phyloP scores from a whole-genome alignment of 1,140 invertebrate species.

The Drosophila hydei region DNA sequence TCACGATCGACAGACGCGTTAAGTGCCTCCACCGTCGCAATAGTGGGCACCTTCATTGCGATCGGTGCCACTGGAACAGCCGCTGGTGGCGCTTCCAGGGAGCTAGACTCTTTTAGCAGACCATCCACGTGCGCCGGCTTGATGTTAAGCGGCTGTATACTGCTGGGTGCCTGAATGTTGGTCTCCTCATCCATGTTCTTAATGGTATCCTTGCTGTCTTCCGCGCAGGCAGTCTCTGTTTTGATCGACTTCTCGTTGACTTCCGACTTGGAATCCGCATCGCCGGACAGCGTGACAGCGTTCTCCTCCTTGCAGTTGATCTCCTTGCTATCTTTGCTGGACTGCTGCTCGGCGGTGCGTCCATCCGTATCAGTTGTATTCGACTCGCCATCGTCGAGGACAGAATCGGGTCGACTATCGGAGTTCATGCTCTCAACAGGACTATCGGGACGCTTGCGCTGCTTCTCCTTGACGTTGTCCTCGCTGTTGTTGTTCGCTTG shows the following conservation, averaged over 20 bases:
- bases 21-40: constrained; percentile 76
- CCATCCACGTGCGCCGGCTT: constrained; percentile 47
- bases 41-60: constrained; percentile 76
- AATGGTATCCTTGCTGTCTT: constrained; percentile 76
- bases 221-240: constrained; percentile 50
- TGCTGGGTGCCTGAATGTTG: constrained; percentile 76
- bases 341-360: constrained; percentile 76
- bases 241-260: constrained; percentile 66
- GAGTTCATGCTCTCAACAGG: constrained; percentile 92
- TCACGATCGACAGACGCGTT: constrained; percentile 77
- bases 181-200: constrained; percentile 83
- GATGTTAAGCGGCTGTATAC: constrained; percentile 31
- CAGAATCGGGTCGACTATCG: constrained; percentile 88
- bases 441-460: constrained; percentile 89
- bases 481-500: constrained; percentile 86
- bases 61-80: constrained; percentile 35
- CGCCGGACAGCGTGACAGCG: constrained; percentile 44
- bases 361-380: constrained; percentile 80
- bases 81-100: constrained; percentile 23
- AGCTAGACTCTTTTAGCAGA: constrained; percentile 38
- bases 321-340: constrained; percentile 85
- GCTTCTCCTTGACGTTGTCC: constrained; percentile 87
- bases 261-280: constrained; percentile 66
- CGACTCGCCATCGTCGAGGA: constrained; percentile 90
- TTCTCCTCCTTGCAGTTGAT: constrained; percentile 75